phyloP scores from a whole-genome alignment of 1,140 invertebrate species.

The Chionoecetes opilio region DNA sequence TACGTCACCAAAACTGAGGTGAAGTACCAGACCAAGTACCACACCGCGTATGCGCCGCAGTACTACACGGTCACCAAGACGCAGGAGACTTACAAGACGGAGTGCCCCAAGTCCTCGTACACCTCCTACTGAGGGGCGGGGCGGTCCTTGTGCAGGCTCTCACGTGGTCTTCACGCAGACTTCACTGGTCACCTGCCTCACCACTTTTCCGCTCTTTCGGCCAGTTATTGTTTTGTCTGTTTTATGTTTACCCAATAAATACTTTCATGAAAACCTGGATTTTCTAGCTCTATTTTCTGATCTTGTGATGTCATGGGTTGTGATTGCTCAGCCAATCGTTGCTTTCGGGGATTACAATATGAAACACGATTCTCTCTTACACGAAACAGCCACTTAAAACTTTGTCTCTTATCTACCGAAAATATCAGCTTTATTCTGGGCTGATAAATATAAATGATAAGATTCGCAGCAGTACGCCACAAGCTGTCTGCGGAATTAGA shows the following conservation, averaged over 20 bases:
- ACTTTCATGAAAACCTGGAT: neutral
- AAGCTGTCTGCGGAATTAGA: too few relatives aligned
- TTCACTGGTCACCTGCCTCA: neutral
- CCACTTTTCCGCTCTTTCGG: neutral
- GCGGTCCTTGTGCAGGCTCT: neutral
- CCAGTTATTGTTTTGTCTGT: slow-evolving; percentile 9
- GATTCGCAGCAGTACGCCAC: too few relatives aligned
- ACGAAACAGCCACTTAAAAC: too few relatives aligned
- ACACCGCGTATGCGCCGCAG: slow-evolving; percentile 41
- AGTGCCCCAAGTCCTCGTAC: slow-evolving; percentile 28
- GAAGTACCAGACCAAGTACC: slow-evolving; percentile 55
- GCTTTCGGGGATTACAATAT: too few relatives aligned
- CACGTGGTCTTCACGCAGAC: neutral
- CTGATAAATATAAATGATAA: too few relatives aligned
- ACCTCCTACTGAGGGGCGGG: neutral
- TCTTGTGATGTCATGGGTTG: too few relatives aligned
- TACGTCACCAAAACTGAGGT: slow-evolving; percentile 38
- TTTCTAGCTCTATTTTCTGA: too few relatives aligned
- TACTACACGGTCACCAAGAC: slow-evolving; percentile 48
- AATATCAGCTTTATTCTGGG: too few relatives aligned
- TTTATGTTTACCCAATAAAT: neutral
- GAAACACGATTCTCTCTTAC: too few relatives aligned
- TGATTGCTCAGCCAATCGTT: too few relatives aligned
- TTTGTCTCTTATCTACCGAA: too few relatives aligned
- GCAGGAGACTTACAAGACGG: slow-evolving; percentile 41